Percentiles rank a stretch among this genome's conserved stretches.
phyloP scores from a whole-genome alignment of 2,113 vertebrate species.

The Nansenia antarctica region DNA sequence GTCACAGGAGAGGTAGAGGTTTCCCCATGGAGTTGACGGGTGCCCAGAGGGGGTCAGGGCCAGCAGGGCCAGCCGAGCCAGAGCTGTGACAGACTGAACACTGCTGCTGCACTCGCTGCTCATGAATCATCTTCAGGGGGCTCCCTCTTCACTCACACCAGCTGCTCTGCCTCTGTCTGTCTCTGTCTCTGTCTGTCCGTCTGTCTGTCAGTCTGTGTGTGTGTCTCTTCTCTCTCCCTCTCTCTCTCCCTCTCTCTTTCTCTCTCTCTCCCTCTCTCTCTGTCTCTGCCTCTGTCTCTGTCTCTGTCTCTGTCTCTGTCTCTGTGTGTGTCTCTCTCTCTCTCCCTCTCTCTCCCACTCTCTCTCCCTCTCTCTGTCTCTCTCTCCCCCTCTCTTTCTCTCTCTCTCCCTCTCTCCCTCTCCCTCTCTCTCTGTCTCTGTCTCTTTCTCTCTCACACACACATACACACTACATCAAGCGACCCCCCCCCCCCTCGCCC shows the following conservation, averaged over 20 bases:
- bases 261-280: constrained; percentile 16
- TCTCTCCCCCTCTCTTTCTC: neutral
- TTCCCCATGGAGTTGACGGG: neutral
- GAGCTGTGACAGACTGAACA: constrained; percentile 1
- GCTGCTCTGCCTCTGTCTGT: constrained; percentile 42
- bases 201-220: constrained; percentile 17
- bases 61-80: neutral
- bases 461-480: neutral
- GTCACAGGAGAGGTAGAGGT: too few species aligned
- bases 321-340: constrained; percentile 15
- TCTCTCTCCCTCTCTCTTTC: constrained; percentile 2
- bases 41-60: constrained; percentile 17
- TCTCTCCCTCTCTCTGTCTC: constrained; percentile 1
- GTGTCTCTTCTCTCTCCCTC: neutral
- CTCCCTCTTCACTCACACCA: constrained; percentile 43
- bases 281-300: constrained; percentile 11
- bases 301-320: neutral
- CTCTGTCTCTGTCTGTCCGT: constrained; percentile 15
- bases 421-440: constrained; percentile 6
- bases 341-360: constrained; percentile 21
- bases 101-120: too few species aligned
- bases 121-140: constrained; percentile 43
- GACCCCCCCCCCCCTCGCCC: neutral
- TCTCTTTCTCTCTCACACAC: neutral
- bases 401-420: neutral